Evolutionary conservation across 2,888 invertebrate species (phyloP).

Genomic region (Gnatocerus cornutus): DNA sequence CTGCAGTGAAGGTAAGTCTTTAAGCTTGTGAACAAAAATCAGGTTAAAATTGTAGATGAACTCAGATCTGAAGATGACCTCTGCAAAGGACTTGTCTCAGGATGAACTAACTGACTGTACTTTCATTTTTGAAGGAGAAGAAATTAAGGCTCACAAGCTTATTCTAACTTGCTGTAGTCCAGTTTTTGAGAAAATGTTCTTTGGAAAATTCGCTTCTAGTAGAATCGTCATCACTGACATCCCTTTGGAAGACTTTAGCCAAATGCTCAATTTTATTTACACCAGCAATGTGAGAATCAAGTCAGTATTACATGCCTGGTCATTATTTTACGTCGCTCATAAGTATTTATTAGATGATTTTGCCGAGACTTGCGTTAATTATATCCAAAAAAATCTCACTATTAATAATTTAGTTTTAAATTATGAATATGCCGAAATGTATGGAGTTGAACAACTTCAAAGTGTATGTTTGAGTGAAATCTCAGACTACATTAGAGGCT

Average conservation of each 20-base stretch:
- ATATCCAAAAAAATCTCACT: constrained; percentile 74
- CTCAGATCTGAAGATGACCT: not conserved
- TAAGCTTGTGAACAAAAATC: not conserved
- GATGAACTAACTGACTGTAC: constrained; percentile 73
- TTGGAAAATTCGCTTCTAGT: constrained; percentile 74
- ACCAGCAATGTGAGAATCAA: constrained; percentile 75
- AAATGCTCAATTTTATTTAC: constrained; percentile 77
- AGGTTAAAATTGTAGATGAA: constrained; percentile 15
- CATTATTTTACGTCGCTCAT: constrained; percentile 77
- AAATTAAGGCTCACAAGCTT: constrained; percentile 76
- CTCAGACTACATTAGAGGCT: constrained; percentile 74
- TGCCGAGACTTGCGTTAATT: constrained; percentile 72
- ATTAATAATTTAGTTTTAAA: constrained; percentile 76
- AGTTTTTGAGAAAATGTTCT: constrained; percentile 81
- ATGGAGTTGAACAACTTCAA: constrained; percentile 73
- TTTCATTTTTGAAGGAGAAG: constrained; percentile 73
- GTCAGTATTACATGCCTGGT: constrained; percentile 76
- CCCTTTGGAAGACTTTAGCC: constrained; percentile 76
- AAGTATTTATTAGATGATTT: constrained; percentile 78
- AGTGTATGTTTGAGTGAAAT: constrained; percentile 74
- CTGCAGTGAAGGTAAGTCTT: constrained; percentile 5
- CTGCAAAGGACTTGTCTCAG: not conserved
- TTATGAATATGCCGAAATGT: constrained; percentile 77
- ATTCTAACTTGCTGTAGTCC: constrained; percentile 79
- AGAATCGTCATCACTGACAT: constrained; percentile 74